Evolutionary conservation across 2,797 vertebrate genomes (phyloP).

Genomic region (Phyllotis vaccarum): DNA sequence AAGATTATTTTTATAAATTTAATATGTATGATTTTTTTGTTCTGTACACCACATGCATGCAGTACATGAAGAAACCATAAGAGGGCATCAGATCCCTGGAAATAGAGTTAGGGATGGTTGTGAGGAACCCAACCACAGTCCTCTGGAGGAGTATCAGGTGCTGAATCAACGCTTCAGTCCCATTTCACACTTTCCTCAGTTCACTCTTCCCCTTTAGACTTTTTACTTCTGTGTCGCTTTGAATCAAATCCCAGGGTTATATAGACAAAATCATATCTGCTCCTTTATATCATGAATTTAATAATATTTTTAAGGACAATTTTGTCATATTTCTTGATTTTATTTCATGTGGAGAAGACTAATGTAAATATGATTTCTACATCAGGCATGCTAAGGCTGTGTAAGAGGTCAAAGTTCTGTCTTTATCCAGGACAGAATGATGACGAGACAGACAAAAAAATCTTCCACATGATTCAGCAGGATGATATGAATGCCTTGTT

Average conservation of each 20-base stretch:
- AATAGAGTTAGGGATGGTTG: neutral
- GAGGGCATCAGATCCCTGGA: neutral
- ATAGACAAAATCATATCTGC: neutral
- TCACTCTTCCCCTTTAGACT: neutral
- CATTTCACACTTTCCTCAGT: neutral
- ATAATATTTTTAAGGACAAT: neutral
- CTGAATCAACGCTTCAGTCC: neutral
- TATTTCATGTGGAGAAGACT: neutral
- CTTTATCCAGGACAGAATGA: neutral
- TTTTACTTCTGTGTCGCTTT: neutral
- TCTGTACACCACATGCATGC: neutral
- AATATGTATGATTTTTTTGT: neutral
- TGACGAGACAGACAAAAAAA: neutral
- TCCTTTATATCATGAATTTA: neutral
- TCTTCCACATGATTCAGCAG: neutral
- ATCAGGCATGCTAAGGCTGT: neutral
- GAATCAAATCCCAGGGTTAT: neutral
- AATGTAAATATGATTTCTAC: neutral
- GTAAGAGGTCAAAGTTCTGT: neutral
- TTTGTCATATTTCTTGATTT: slow-evolving; percentile 6
- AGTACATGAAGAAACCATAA: neutral
- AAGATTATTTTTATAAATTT: neutral
- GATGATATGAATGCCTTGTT: neutral
- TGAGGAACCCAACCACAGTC: neutral
- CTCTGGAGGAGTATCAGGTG: neutral